Evolutionary conservation across 2,113 vertebrate genomes (phyloP).

Genomic region (Sclerurus mexicanus): DNA sequence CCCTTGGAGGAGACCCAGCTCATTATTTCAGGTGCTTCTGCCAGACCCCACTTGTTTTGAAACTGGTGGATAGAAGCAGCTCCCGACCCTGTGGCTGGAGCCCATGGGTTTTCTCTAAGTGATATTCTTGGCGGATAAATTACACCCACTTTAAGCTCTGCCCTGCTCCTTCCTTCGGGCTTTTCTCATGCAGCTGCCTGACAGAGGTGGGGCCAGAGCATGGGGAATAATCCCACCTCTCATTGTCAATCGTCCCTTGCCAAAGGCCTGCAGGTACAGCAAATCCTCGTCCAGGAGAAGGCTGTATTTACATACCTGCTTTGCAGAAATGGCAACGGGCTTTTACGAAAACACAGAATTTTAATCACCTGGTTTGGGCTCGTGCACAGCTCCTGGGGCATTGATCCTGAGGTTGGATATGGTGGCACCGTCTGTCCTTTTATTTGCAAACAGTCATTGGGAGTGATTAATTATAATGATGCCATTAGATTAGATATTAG

Average conservation of each 20-base stretch:
- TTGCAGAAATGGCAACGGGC: neutral
- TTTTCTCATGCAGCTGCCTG: neutral
- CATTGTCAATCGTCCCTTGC: neutral
- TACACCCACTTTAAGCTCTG: neutral
- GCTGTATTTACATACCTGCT: neutral
- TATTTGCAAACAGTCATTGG: neutral
- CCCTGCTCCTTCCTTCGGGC: neutral
- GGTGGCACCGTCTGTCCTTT: neutral
- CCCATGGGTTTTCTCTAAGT: neutral
- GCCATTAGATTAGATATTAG: neutral
- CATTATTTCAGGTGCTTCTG: neutral
- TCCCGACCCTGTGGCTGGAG: neutral
- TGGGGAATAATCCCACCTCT: neutral
- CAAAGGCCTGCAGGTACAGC: neutral
- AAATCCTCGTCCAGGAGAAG: neutral
- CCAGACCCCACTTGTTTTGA: neutral
- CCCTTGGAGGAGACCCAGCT: neutral
- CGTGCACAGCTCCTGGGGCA: neutral
- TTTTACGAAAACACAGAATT: neutral
- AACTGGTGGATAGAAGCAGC: rapidly evolving
- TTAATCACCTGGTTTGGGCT: neutral
- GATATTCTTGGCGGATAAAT: neutral
- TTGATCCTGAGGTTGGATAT: neutral
- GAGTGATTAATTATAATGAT: neutral
- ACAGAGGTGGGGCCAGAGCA: neutral